phyloP scores from a whole-genome alignment of 2,888 invertebrate genomes.

The Amphiduros pacificus region DNA sequence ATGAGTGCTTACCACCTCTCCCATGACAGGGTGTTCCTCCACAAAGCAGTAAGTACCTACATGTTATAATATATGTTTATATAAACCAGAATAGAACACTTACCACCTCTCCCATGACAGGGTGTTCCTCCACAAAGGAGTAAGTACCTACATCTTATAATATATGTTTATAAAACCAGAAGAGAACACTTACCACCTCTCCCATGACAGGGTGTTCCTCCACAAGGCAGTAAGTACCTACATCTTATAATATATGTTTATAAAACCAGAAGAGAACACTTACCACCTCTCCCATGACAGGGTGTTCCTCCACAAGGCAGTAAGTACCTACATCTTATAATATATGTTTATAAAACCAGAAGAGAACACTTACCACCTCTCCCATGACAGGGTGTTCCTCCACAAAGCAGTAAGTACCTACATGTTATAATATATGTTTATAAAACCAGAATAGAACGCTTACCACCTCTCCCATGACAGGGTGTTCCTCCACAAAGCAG shows the following conservation, averaged over 20 bases:
- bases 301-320: constrained; percentile 85
- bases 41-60: constrained; percentile 72
- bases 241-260: too few relatives aligned
- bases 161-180: too few relatives aligned
- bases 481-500: too few relatives aligned
- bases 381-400: constrained; percentile 82
- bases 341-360: too few relatives aligned
- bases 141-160: constrained; percentile 38
- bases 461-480: too few relatives aligned
- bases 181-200: constrained; percentile 87
- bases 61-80: not conserved
- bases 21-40: constrained; percentile 81
- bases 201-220: constrained; percentile 82
- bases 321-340: too few relatives aligned
- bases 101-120: constrained; percentile 88
- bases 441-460: too few relatives aligned
- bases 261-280: too few relatives aligned
- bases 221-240: constrained; percentile 79
- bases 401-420: constrained; percentile 79
- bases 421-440: too few relatives aligned
- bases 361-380: constrained; percentile 87
- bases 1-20: constrained; percentile 89
- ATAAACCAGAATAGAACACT: constrained; percentile 64
- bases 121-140: constrained; percentile 85
- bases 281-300: constrained; percentile 88